Conservation (phyloP, 2,113 vertebrate genomes). For the Aptenodytes forsteri region DNA sequence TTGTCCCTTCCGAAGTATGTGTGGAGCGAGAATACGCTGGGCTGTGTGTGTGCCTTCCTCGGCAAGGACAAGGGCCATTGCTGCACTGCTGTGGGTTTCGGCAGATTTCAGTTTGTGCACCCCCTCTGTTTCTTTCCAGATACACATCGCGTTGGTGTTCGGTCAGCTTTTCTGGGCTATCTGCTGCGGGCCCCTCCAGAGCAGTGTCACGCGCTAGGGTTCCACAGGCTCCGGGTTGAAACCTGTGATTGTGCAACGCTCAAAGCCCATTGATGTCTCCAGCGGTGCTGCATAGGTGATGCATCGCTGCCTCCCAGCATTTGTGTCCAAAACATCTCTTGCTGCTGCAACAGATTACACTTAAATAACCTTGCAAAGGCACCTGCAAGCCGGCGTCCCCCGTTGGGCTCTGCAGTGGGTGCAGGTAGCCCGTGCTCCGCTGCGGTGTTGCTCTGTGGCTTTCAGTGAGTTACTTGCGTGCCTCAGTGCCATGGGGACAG, state of each 20-base stretch:
- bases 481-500: not conserved
- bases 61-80: not conserved
- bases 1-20: not conserved
- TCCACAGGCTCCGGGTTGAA: not conserved
- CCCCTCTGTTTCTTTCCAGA: no score
- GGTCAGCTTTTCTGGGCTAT: not conserved
- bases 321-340: not conserved
- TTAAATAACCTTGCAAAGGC: not conserved
- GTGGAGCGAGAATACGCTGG: rapidly evolving
- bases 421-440: not conserved
- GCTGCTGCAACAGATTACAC: not conserved
- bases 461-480: not conserved
- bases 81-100: not conserved
- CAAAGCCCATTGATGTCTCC: not conserved
- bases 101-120: not conserved
- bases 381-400: rapidly evolving
- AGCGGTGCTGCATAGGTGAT: not conserved
- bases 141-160: not conserved
- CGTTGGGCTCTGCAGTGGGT: not conserved
- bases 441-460: not conserved
- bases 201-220: rapidly evolving
- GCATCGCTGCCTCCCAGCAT: not conserved
- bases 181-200: not conserved
- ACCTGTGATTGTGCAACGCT: not conserved
- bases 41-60: not conserved